These are phyloP conservation scores for Ochlodes sylvanus DNA, from an alignment of 2,888 invertebrate species.

Conservation along the genomic window DNA sequence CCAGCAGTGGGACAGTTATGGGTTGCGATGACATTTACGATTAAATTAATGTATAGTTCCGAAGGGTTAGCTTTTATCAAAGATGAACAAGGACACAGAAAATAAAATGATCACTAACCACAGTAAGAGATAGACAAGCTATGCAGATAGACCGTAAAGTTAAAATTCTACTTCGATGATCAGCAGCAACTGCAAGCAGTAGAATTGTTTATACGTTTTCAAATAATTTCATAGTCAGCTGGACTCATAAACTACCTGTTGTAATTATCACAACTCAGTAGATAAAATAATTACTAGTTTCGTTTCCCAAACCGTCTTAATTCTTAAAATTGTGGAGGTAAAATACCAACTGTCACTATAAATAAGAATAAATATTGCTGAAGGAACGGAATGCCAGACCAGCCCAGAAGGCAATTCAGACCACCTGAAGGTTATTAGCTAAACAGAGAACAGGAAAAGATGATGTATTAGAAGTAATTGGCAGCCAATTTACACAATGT, in stretches of 20 bases:
- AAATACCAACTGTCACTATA: slow-evolving; percentile 32
- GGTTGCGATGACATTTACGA: no score
- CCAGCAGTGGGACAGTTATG: no score
- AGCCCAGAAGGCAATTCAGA: slow-evolving; percentile 19
- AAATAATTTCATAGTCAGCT: no score
- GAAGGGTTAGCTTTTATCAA: no score
- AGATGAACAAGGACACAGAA: no score
- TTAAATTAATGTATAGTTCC: no score
- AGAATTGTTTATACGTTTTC: not conserved
- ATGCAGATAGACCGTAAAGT: no score
- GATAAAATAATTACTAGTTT: slow-evolving; percentile 4
- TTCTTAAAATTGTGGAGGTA: slow-evolving; percentile 20
- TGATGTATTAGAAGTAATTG: slow-evolving; percentile 33
- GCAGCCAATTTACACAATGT: slow-evolving; percentile 29
- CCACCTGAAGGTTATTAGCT: slow-evolving; percentile 27
- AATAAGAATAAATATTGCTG: slow-evolving; percentile 25
- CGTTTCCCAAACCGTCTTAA: slow-evolving; percentile 15
- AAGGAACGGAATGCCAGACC: slow-evolving; percentile 25
- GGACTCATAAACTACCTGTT: not conserved
- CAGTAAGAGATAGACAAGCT: no score
- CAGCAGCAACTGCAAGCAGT: no score
- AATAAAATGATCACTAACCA: no score
- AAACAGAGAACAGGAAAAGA: slow-evolving; percentile 34
- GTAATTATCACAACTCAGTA: not conserved
- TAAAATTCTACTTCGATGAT: no score